Evolutionary conservation across 1,140 invertebrate genomes (phyloP), one percentile per base, ranked within the genome.

Genomic region (Tetramorium alpestre): DNA sequence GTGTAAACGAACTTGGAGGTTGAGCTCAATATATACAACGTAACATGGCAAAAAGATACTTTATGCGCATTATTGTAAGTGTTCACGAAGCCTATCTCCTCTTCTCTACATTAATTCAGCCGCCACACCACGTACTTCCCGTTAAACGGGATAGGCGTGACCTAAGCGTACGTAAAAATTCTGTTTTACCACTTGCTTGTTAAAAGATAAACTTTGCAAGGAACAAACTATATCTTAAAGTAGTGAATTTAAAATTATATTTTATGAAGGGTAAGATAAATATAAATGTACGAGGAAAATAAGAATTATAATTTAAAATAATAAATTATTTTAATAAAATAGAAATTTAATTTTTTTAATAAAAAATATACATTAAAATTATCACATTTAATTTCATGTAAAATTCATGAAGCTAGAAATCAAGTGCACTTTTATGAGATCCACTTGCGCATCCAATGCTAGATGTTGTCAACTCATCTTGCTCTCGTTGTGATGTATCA

Each of bases 401-500:
- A 64, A 58, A 18, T 60, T 41, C 2, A 60, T 51, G 28, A 87
- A 78, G 62, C 96, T 95, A 97, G 95, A 97, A 97, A 85, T 97
- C 96, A 87, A 97, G 94, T 88, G 96, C 93, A 92, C 94, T 96
- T 89, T 95, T 96, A 81, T 93, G 94, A 75, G 94, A 94, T 85
- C 81, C 85, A 76, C 85, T 87, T 22, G 65, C 38, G 65, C 91
- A 92, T 58, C 89, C 90, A 22, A 8, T 25, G 8, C 47, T 13
- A 0, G 82, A 10, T 51, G 33, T 1, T 58, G 78, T 10, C 41
- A 41, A 41, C 6, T 97, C 97, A 88, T 97, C 97, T 94, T 97
- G 97, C 91, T 97, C 96, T 38, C 97, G 94, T 91, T 97, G 96
- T 47, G 95, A 95, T 10, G 97, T 96, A 54, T 98, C 97, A 90